phyloP scores from a whole-genome alignment of 1,140 invertebrate species.

The Pomacea maculata region DNA sequence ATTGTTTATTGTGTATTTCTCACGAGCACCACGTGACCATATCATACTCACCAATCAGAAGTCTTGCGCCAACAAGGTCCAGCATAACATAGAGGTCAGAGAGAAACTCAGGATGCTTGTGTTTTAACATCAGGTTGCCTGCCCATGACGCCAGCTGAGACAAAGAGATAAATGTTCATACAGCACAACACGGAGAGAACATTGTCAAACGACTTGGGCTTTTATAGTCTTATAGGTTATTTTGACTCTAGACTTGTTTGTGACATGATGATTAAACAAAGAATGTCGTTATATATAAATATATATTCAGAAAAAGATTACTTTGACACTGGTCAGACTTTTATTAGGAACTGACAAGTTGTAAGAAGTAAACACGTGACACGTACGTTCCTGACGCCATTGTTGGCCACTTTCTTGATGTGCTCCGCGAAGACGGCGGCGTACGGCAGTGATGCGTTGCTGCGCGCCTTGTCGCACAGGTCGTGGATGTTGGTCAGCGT shows the following conservation, averaged over 20 bases:
- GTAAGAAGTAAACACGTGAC: too few relatives aligned
- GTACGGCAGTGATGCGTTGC: conserved; percentile 7
- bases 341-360: too few relatives aligned
- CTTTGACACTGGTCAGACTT: too few relatives aligned
- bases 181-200: too few relatives aligned
- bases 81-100: conserved; percentile 82
- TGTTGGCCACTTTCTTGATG: conserved; percentile 21
- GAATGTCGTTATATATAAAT: too few relatives aligned
- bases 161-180: background rate
- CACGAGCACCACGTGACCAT: too few relatives aligned
- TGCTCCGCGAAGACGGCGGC: conserved; percentile 5
- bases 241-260: too few relatives aligned
- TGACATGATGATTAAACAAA: too few relatives aligned
- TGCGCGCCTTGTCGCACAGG: conserved; percentile 19
- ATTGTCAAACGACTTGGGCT: too few relatives aligned
- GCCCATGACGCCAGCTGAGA: conserved; percentile 70
- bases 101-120: conserved; percentile 75
- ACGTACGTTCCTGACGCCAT: conserved; percentile 16
- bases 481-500: conserved; percentile 40
- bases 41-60: conserved; percentile 67
- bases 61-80: conserved; percentile 73
- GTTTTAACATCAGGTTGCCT: conserved; percentile 83
- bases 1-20: too few relatives aligned
- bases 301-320: too few relatives aligned
- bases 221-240: too few relatives aligned